Evolutionary conservation across 2,113 vertebrate genomes (phyloP), one percentile per base, ranked within the genome.

Genomic region (Seriola rivoliana): DNA sequence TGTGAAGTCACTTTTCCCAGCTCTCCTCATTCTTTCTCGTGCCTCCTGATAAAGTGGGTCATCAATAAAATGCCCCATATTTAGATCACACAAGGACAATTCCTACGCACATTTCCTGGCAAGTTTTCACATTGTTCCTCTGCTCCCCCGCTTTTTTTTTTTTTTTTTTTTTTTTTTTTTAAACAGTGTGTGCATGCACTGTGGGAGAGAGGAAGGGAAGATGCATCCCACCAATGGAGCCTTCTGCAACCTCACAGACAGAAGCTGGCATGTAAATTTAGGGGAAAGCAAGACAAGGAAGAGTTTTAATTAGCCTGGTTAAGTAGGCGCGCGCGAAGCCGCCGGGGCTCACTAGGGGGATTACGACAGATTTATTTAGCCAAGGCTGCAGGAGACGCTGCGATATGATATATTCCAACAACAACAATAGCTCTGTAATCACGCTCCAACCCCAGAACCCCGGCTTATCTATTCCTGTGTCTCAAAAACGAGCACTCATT

Each of bases 281-380:
- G 78, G 70, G 66, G 55, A 81, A 77, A 80, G 85, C 89, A 90
- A 92, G 89, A 91, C 92, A 87, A 82, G 91, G 90, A 93, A 92
- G 92, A 92, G 92, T 94, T 93, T 93, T 94, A 94, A 94, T 94
- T 94, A 94, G 93, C 90, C 89, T 81, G 85, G 93, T 90, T 94
- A 92, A 92, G 93, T 89, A 91, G 89, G 90, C 74, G 85, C 88
- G 90, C 59, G 81, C 57, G 67, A 81, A 90, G 91, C 88, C 83
- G 88, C 72, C 75, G 60, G 91, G 91, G 87, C 89, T 91, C 91
- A 91, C 91, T 86, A 34, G 85, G 88, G 93, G 93, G 93, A 94
- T 94, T 94, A 94, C 84, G 70, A 91, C 88, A 92, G 92, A 94
- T 94, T 93, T 93, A 92, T 93, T 93, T 93, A 90, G 93, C 91